These are phyloP conservation scores for Hipposideros larvatus DNA, from an alignment of 2,797 vertebrate species.

Conservation along the genomic window DNA sequence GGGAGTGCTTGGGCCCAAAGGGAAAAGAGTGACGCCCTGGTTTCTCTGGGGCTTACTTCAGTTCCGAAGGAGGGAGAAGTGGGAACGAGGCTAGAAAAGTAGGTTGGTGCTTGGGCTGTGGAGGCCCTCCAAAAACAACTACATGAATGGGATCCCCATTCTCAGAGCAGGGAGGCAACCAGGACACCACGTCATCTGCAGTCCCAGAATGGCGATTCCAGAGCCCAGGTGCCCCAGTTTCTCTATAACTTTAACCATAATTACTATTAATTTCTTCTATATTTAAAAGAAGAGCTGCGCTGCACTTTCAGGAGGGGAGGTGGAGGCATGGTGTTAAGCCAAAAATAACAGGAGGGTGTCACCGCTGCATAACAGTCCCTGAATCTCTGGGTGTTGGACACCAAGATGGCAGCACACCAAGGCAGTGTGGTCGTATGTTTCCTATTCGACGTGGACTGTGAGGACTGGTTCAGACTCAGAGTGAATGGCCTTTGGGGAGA, in stretches of 20 bases:
- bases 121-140: neutral
- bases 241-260: neutral
- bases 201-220: neutral
- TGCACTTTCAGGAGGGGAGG: neutral
- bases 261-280: neutral
- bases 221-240: no score
- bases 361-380: no score
- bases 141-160: no score
- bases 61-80: neutral
- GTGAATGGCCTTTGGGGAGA: neutral
- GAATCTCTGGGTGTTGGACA: neutral
- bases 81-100: neutral
- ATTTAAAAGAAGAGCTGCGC: neutral
- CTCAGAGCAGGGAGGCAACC: neutral
- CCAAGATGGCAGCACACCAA: neutral
- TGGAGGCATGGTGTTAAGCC: neutral
- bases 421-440: neutral
- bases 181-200: neutral
- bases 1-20: neutral
- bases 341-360: no score
- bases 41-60: neutral
- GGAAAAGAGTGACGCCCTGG: neutral
- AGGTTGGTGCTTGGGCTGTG: neutral
- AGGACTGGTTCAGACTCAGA: neutral
- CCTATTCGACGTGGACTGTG: neutral